Evolutionary conservation across 2,797 vertebrate species (phyloP).

Genomic region (Alcedo atthis): DNA sequence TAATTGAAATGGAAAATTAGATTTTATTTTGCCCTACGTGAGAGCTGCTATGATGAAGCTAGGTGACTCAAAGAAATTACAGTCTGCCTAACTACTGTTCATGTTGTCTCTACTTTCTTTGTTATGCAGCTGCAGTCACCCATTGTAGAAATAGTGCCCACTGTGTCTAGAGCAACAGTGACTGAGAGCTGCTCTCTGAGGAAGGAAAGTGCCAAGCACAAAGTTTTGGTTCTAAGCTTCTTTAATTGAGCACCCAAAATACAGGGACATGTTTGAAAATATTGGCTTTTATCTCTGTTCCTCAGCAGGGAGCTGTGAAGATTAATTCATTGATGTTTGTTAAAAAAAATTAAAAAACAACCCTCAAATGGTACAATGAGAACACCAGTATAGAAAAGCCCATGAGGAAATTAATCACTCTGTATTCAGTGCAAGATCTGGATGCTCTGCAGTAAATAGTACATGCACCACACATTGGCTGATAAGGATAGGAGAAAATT

Average conservation of each 20-base stretch:
- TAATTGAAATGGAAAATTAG: background rate
- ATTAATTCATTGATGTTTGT: constrained; percentile 41
- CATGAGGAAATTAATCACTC: constrained; percentile 56
- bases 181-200: background rate
- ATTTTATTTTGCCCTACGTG: background rate
- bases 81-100: background rate
- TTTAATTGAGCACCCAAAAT: constrained; percentile 27
- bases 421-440: constrained; percentile 17
- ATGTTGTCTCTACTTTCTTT: background rate
- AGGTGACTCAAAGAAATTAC: background rate
- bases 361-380: constrained; percentile 11
- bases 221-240: background rate
- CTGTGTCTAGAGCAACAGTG: background rate
- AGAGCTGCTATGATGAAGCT: background rate
- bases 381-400: constrained; percentile 27
- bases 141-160: background rate
- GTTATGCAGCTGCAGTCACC: background rate
- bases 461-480: background rate
- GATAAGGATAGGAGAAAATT: constrained; percentile 45
- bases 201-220: background rate
- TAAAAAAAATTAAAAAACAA: background rate
- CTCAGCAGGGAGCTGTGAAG: constrained; percentile 40
- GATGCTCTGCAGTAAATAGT: constrained; percentile 44
- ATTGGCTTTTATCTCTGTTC: constrained; percentile 51
- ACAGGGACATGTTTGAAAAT: constrained; percentile 23